These are phyloP conservation scores for Galagoides demidoff DNA, from an alignment of 2,797 vertebrate genomes.

Conservation along the genomic window DNA sequence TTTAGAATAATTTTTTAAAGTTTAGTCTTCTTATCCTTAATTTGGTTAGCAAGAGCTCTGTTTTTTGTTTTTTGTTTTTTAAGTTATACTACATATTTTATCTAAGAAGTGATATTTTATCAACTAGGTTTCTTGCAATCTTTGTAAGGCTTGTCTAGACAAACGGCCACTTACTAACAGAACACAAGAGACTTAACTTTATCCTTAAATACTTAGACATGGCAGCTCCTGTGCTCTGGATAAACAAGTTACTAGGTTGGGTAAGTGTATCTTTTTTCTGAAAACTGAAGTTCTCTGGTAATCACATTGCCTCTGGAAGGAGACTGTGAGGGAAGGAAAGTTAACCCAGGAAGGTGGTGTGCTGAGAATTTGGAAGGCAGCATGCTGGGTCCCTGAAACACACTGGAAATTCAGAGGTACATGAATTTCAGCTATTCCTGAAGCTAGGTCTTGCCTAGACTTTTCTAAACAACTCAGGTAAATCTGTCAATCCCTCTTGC, in stretches of 20 bases:
- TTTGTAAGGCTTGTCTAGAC: neutral
- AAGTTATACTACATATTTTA: neutral
- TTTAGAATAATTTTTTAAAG: neutral
- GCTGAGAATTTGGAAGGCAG: neutral
- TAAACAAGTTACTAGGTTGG: neutral
- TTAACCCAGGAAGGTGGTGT: neutral
- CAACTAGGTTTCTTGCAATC: neutral
- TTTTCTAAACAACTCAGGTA: neutral
- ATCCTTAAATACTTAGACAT: neutral
- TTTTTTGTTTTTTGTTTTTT: neutral
- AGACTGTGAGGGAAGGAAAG: neutral
- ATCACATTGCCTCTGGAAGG: neutral
- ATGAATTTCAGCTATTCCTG: neutral
- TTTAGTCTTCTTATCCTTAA: neutral
- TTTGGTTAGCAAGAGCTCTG: neutral
- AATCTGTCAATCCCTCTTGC: neutral
- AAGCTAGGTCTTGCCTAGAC: neutral
- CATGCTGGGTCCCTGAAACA: neutral
- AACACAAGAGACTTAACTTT: neutral
- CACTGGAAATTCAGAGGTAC: neutral
- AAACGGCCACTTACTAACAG: neutral
- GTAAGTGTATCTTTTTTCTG: neutral
- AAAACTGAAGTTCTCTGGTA: neutral
- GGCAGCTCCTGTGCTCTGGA: neutral
- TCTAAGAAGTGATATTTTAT: neutral